A percentile compares a stretch with the other conserved stretches of the same genome.
These are phyloP conservation scores for Caligus rogercresseyi DNA, from an alignment of 1,140 invertebrate genomes.

Conservation along the genomic window DNA sequence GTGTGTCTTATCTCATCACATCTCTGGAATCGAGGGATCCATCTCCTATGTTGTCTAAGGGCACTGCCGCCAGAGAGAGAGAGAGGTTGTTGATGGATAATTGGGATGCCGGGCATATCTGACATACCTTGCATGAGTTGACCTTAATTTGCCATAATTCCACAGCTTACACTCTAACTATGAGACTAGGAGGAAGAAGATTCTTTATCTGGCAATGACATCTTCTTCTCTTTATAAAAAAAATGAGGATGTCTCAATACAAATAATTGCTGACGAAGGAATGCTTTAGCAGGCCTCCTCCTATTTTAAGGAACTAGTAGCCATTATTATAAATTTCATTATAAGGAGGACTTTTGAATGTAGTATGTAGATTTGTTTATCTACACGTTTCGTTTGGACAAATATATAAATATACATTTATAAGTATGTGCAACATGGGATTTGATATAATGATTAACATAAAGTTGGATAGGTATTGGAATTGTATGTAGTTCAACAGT, in stretches of 20 bases:
- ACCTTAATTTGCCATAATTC: not conserved
- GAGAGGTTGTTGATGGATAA: not conserved
- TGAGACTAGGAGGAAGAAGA: no score
- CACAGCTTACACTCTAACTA: no score
- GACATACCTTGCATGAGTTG: not conserved
- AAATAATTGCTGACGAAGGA: not conserved
- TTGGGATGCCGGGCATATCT: not conserved
- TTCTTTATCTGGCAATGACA: no score
- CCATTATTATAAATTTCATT: not conserved
- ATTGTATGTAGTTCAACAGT: no score
- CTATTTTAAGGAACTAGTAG: not conserved
- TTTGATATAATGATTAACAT: no score
- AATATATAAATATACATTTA: not conserved
- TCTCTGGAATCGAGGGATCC: not conserved
- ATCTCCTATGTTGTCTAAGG: not conserved
- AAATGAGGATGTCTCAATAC: not conserved
- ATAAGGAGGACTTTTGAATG: not conserved
- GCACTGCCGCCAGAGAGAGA: not conserved
- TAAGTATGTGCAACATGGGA: not conserved
- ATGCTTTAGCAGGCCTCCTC: not conserved
- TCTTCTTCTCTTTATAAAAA: not conserved
- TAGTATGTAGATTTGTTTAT: not conserved
- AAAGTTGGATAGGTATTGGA: no score
- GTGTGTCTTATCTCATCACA: no score
- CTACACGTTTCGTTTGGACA: not conserved